A percentile compares a stretch with the other conserved stretches of the same genome.
These are phyloP conservation scores for Galemys pyrenaicus DNA, from an alignment of 2,113 vertebrate genomes.

Conservation along the genomic window DNA sequence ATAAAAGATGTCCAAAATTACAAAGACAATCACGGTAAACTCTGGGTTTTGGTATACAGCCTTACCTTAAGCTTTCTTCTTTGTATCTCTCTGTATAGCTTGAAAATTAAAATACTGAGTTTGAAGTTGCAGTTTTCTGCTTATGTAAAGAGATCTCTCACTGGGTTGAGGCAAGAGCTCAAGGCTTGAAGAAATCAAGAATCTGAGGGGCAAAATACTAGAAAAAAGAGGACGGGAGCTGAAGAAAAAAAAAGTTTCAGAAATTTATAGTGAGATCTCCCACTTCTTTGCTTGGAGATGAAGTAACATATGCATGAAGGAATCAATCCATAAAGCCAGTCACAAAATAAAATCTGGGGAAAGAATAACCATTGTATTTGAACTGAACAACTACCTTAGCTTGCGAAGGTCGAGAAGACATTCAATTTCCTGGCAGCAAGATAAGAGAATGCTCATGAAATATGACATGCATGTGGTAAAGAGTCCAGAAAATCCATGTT, in stretches of 20 bases:
- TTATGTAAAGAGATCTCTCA: not conserved
- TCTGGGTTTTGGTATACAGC: not conserved
- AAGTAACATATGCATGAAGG: not conserved
- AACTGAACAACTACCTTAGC: not conserved
- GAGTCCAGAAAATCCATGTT: not conserved
- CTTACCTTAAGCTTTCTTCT: constrained; percentile 5
- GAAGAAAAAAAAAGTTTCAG: not conserved
- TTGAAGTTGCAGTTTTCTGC: not conserved
- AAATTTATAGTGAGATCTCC: not conserved
- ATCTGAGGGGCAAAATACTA: not conserved
- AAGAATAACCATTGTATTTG: not conserved
- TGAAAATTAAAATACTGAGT: constrained; percentile 31
- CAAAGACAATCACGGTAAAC: not conserved
- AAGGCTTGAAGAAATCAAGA: not conserved
- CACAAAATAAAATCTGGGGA: not conserved
- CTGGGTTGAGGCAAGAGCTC: not conserved
- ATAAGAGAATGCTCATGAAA: not conserved
- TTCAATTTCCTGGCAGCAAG: not conserved
- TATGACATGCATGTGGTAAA: not conserved
- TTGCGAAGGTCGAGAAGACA: not conserved
- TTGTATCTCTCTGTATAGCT: not conserved
- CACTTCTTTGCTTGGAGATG: not conserved
- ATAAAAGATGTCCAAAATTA: constrained; percentile 25
- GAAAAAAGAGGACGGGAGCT: not conserved
- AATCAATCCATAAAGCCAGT: not conserved